Base-by-base conservation (phyloP, 92 coral and sea anemone species). In the Galaxea fascicularis region DNA sequence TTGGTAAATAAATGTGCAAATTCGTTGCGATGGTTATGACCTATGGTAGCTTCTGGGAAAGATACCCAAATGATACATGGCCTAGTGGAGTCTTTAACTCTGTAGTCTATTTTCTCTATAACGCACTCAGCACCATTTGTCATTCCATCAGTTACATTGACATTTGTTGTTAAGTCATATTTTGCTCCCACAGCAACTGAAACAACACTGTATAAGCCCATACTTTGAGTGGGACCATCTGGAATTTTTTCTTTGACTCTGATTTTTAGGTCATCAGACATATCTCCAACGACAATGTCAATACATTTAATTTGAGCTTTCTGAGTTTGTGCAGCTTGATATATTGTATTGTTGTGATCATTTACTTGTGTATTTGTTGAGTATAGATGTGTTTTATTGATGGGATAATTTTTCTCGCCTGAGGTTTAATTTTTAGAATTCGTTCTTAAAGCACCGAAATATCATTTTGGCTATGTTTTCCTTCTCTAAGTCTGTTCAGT, bases 61-160 rank as follows among this genome's bases (percentile, higher is more conserved):
- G 89, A 82, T 30, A 92, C 95, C 95, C 91, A 92, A 35, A 89
- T 89, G 22, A 87, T 87, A 58, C 86, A 82, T 66, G 93, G 91
- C 62, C 95, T 88, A 20, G 20, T 80, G 35, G 92, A 86, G 68
- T 82, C 30, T 8, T 16, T 8, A 10, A 92, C 93, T 74, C 95
- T 87, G 86, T 90, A 93, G 53, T 83, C 91, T 20, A 92, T 92
- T 0, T 78, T 84, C 39, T 74, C 80, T 13, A 93, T 75, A 10
- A 79, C 71, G 65, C 89, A 91, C 17, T 91, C 91, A 49, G 92
- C 84, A 24, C 94, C 92, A 78, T 91, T 87, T 1, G 91, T 78
- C 85, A 90, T 51, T 5, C 94, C 92, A 79, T 91, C 90, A 22
- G 31, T 30, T 29, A 88, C 92, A 70, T 59, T 21, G 14, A 91